Evolutionary conservation across 2,888 invertebrate genomes (phyloP).

Genomic region (Seira musarum): DNA sequence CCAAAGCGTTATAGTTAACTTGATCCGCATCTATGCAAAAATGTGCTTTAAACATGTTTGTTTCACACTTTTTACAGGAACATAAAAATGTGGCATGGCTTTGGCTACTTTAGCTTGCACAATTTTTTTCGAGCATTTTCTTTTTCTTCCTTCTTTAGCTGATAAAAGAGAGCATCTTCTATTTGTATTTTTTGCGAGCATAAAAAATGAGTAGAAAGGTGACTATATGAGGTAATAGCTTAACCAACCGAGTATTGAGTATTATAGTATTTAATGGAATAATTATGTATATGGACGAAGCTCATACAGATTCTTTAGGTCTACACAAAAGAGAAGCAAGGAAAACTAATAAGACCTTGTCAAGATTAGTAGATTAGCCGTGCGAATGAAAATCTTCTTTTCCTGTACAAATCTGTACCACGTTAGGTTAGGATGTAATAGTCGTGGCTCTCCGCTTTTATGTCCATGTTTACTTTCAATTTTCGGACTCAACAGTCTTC

Average conservation of each 20-base stretch:
- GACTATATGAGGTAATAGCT: not conserved
- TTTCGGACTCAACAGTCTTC: too few relatives aligned
- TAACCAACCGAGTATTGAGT: too few relatives aligned
- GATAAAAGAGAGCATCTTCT: not conserved
- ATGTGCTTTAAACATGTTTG: too few relatives aligned
- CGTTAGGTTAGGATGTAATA: too few relatives aligned
- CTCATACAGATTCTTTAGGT: not conserved
- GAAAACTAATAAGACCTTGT: slow-evolving; percentile 6
- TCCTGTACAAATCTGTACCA: not conserved
- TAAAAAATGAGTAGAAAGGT: not conserved
- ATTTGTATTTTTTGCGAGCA: not conserved
- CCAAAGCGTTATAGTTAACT: too few relatives aligned
- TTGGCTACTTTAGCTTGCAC: too few relatives aligned
- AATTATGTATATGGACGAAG: slow-evolving; percentile 34
- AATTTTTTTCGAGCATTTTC: not conserved
- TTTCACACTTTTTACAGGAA: too few relatives aligned
- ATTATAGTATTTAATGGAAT: slow-evolving; percentile 23
- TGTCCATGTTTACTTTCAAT: too few relatives aligned
- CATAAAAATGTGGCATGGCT: too few relatives aligned
- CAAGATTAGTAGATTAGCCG: not conserved
- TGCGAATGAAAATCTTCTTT: not conserved
- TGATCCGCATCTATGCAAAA: too few relatives aligned
- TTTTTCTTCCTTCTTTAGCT: not conserved
- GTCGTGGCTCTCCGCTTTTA: too few relatives aligned
- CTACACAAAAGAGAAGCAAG: slow-evolving; percentile 12